Conservation (phyloP, 2,113 vertebrate species). For the Sturnus vulgaris region DNA sequence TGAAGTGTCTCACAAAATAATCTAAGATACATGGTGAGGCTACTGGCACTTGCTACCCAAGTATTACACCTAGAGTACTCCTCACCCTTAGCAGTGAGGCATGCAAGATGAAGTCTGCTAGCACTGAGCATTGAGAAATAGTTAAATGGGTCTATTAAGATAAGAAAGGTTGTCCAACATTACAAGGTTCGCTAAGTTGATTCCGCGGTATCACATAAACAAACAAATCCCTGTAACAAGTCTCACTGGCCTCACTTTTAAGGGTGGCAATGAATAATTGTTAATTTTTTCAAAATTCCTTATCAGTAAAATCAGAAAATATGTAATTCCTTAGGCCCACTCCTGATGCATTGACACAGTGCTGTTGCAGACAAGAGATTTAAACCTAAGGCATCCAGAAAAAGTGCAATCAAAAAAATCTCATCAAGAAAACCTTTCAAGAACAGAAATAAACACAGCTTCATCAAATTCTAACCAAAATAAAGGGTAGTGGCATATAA, state of each 20-base stretch:
- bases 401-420: not conserved
- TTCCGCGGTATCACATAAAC: not conserved
- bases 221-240: not conserved
- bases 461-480: not conserved
- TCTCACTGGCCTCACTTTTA: not conserved
- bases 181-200: not conserved
- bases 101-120: not conserved
- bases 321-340: accelerated
- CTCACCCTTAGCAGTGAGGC: not conserved
- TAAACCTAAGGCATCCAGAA: not conserved
- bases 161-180: not conserved
- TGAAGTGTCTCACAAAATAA: accelerated
- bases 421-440: not conserved
- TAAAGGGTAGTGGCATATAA: not conserved
- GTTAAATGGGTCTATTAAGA: not conserved
- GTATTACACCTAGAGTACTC: not conserved
- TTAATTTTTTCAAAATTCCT: not conserved
- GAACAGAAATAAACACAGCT: not conserved
- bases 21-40: not conserved
- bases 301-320: not conserved
- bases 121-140: not conserved
- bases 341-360: not conserved
- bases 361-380: not conserved
- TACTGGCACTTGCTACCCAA: not conserved
- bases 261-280: not conserved